Evolutionary conservation across 2,113 vertebrate genomes (phyloP).

Genomic region (Halichoerus grypus): DNA sequence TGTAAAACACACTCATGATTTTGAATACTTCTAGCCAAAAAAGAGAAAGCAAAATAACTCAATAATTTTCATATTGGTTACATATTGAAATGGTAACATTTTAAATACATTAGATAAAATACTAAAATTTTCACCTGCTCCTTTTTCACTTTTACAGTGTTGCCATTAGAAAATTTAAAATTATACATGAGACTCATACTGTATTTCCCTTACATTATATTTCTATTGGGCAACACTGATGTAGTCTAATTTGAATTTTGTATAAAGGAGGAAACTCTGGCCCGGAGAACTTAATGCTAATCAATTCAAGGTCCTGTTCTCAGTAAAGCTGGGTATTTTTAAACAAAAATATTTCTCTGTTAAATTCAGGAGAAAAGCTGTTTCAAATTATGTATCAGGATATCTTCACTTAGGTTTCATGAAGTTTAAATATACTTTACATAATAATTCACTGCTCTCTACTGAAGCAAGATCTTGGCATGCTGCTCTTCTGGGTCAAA

Average conservation of each 20-base stretch:
- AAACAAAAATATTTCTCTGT: not conserved
- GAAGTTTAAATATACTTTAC: constrained; percentile 38
- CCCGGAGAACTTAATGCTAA: not conserved
- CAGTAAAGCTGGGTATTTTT: not conserved
- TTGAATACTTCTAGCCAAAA: not conserved
- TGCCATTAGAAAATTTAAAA: not conserved
- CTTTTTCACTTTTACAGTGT: not conserved
- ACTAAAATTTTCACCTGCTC: not conserved
- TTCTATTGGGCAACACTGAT: not conserved
- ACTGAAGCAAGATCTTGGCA: not conserved
- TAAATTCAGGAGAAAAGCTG: not conserved
- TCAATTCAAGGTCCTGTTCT: not conserved
- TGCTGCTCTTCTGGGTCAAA: not conserved
- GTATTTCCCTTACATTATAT: not conserved
- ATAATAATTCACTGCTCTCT: not conserved
- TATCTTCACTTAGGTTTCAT: constrained; percentile 4
- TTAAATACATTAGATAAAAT: not conserved
- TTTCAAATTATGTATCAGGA: not conserved
- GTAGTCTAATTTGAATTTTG: not conserved
- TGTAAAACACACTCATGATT: not conserved
- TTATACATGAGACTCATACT: not conserved
- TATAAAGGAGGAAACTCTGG: not conserved
- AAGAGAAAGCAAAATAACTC: not conserved
- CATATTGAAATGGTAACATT: not conserved
- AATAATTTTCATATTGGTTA: not conserved